Base-by-base conservation (phyloP, 2,113 vertebrate species). In the Benitochromis conjunctus region DNA sequence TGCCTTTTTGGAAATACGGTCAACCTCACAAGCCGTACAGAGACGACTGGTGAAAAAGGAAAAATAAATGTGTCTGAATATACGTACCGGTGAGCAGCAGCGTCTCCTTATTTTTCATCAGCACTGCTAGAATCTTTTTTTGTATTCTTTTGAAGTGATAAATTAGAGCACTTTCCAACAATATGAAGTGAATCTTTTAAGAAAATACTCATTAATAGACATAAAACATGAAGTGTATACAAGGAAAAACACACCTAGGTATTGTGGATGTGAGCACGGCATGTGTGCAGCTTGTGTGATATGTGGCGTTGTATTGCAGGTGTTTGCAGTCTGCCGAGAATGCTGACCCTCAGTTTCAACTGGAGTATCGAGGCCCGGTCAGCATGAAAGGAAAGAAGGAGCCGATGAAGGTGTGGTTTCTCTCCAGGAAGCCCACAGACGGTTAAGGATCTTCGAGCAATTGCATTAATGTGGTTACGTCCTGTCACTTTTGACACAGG, bases 331-430 rank as follows among this genome's bases (percentile, higher is more conserved):
- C 97, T 43, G 95, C 97, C 11, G 98, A 99, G 93, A 99, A 99
- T 53, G 97, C 98, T 9, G 98, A 99, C 89, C 97, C 97, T 77
- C 98, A 99, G 86, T 99, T 99, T 89, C 96, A 97, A 34, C 84
- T 99, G 95, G 97, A 98, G 83, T 97, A 98, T 90, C 96, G 98
- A 88, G 98, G 98, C 78, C 99, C 98, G 0, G 86, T 99, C 92
- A 97, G 97, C 93, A 99, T 99, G 99, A 99, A 99, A 95, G 99
- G 99, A 56, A 99, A 99, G 95, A 99, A 98, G 92, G 99, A 99
- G 6, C 99, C 99, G 11, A 99, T 99, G 99, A 97, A 98, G 95
- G 98, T 99, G 92, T 99, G 97, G 97, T 99, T 99, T 96, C 96
- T 99, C 74, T 98, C 98, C 81, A 97, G 98, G 95, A 98, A 97